Base-by-base conservation (phyloP, 2,113 vertebrate species). In the Sylvilagus bachmani region DNA sequence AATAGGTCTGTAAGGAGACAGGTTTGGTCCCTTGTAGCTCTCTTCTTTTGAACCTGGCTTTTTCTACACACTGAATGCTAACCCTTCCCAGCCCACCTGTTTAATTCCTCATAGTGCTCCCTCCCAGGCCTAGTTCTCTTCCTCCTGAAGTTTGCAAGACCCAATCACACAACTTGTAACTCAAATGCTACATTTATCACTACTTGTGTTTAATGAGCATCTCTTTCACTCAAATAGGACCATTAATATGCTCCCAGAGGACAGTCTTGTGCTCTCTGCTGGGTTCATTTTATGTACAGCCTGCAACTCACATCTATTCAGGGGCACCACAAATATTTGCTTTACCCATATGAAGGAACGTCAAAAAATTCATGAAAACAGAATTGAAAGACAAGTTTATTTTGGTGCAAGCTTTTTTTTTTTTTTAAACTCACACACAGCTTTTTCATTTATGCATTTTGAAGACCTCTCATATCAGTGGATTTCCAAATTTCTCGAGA, bases 401-500 rank as follows among this genome's bases (percentile, higher is more conserved):
- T 44, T 44, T 44, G 44, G 44, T 44, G 44, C 44, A 44, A 44
- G 7, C 44, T 44, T 44, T 38, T 5, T 44, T 44, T 44, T 44
- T 44, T 58, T 58, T 58, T 58, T 21, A 21, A 58, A 58, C 5
- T 5, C 19, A 14, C 55, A 58, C 19, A 19, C 55, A 58, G 55
- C 19, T 58, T 58, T 58, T 58, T 58, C 55, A 58, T 58, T 58
- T 58, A 58, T 5, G 19, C 55, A 58, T 58, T 58, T 58, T 19
- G 55, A 58, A 17, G 55, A 58, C 55, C 55, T 16, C 44, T 44
- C 44, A 44, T 44, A 44, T 44, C 6, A 6, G 44, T 44, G 44
- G 44, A 44, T 44, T 44, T 44, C 86, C 14, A 86, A 55, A 80
- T 77, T 71, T 93, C 94, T 71, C 74, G 31, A 75, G 70, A 91